A percentile compares a stretch with the other conserved stretches of the same genome.
phyloP scores from a whole-genome alignment of 2,113 vertebrate genomes.

The Gulo gulo region DNA sequence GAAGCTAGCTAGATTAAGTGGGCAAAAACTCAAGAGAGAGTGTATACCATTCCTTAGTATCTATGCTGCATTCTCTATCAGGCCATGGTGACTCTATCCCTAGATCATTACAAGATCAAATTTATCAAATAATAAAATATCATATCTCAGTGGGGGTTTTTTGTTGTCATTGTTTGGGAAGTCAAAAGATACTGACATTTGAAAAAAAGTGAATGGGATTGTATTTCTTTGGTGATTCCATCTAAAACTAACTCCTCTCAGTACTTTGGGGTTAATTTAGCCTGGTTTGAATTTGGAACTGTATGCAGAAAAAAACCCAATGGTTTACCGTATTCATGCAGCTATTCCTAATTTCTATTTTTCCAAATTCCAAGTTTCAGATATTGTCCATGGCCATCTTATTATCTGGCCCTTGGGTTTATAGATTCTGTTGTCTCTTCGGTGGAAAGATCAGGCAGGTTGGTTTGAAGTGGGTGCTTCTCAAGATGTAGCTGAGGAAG shows the following conservation, averaged over 20 bases:
- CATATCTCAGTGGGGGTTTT: neutral
- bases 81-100: neutral
- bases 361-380: neutral
- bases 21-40: neutral
- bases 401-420: neutral
- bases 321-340: neutral
- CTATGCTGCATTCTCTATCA: neutral
- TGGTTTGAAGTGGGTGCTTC: neutral
- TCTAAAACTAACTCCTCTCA: neutral
- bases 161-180: neutral
- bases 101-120: neutral
- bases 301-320: neutral
- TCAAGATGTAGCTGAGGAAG: neutral
- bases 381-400: neutral
- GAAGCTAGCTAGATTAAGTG: neutral
- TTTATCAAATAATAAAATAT: neutral
- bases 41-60: neutral
- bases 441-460: neutral
- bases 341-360: neutral
- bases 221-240: neutral
- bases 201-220: neutral
- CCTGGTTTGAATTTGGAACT: neutral
- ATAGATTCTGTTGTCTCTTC: neutral
- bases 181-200: neutral
- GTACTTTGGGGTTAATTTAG: neutral